Evolutionary conservation across 2,888 invertebrate genomes (phyloP).

Genomic region (Tryphoninae sp.): DNA sequence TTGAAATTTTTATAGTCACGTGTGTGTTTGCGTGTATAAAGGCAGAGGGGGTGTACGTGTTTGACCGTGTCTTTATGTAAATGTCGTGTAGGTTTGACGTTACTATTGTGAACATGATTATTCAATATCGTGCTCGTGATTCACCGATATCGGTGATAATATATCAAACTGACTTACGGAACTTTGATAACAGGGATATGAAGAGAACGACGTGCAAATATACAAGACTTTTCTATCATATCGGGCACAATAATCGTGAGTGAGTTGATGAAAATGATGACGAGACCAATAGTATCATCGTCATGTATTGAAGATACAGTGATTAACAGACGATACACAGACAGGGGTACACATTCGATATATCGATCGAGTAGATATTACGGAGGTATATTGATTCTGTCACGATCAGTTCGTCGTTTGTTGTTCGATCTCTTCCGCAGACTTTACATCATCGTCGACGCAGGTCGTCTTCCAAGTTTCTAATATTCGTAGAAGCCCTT

Average conservation of each 20-base stretch:
- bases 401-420: constrained; percentile 52
- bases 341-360: constrained; percentile 33
- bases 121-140: constrained; percentile 57
- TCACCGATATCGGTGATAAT: constrained; percentile 16
- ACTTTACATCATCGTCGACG: constrained; percentile 49
- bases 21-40: constrained; percentile 23
- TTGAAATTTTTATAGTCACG: constrained; percentile 9
- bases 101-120: constrained; percentile 10
- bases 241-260: constrained; percentile 22
- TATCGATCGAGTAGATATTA: constrained; percentile 19
- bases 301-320: constrained; percentile 58
- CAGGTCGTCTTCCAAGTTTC: constrained; percentile 60
- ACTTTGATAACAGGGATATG: not conserved
- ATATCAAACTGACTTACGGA: constrained; percentile 59
- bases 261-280: constrained; percentile 35
- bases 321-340: constrained; percentile 55
- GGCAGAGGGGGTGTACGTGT: not conserved
- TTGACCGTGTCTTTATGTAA: not conserved
- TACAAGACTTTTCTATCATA: constrained; percentile 9
- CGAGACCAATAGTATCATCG: constrained; percentile 45
- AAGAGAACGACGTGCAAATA: constrained; percentile 52
- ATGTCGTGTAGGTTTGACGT: too few relatives aligned
- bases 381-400: constrained; percentile 21
- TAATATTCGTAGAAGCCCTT: constrained; percentile 63
- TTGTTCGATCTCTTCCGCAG: constrained; percentile 45